Conservation (phyloP, 2,113 vertebrate species). For the Prietella phreatophila region DNA sequence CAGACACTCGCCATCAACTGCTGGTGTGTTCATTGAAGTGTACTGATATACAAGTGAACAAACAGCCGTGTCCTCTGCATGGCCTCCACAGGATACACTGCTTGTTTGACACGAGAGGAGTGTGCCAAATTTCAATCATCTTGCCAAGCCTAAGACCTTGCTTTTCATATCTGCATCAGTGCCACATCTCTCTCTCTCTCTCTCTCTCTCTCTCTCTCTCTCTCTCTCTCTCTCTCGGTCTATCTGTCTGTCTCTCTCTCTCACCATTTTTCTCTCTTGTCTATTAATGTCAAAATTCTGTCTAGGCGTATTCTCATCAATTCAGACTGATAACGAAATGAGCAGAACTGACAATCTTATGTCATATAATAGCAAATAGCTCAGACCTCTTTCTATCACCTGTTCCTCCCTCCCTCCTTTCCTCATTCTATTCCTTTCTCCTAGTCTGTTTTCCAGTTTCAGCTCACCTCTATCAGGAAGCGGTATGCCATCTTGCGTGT, state of each 20-base stretch:
- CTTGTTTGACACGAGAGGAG: not conserved
- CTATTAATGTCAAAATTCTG: not conserved
- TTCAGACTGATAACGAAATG: not conserved
- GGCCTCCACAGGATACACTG: constrained; percentile 3
- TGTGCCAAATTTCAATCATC: constrained; percentile 4
- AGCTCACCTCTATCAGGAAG: not conserved
- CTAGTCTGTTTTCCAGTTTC: constrained; percentile 37
- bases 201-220: constrained; percentile 29
- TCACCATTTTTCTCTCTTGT: constrained; percentile 2
- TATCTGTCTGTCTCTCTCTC: constrained; percentile 19
- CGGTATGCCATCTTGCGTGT: constrained; percentile 52
- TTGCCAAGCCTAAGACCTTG: not conserved
- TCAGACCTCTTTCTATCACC: constrained; percentile 3
- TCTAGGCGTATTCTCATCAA: constrained; percentile 6
- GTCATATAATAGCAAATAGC: constrained; percentile 37
- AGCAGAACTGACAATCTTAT: constrained; percentile 44
- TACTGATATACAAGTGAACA: constrained; percentile 9
- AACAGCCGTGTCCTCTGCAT: constrained; percentile 23
- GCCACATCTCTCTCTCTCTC: not conserved
- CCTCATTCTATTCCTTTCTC: constrained; percentile 42
- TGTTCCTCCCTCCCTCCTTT: constrained; percentile 22
- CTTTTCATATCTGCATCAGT: not conserved
- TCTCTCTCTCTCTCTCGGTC: not conserved
- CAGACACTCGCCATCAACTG: not conserved
- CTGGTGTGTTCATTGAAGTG: not conserved